Conservation (phyloP, 2,797 vertebrate species). For the Dermochelys coriacea region DNA sequence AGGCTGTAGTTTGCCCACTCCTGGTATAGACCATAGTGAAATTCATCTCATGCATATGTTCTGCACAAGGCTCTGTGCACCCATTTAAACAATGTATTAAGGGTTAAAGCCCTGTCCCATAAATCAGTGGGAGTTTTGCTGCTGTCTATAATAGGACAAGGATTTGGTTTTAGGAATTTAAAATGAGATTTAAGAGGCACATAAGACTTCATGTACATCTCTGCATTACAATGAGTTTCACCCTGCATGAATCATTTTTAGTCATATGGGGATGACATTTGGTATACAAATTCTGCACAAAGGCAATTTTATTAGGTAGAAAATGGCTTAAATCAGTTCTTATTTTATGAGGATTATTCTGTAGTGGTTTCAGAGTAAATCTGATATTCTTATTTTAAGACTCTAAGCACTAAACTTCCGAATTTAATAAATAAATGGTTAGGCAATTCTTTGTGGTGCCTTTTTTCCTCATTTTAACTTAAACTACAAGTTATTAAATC, state of each 20-base stretch:
- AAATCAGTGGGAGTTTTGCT: background rate
- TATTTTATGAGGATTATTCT: too few species aligned
- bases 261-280: rapidly evolving
- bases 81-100: background rate
- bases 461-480: background rate
- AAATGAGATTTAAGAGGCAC: background rate
- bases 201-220: background rate
- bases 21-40: rapidly evolving
- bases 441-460: background rate
- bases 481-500: background rate
- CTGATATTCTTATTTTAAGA: background rate
- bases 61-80: background rate
- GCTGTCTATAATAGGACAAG: background rate
- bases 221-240: rapidly evolving
- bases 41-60: background rate
- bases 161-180: background rate
- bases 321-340: rapidly evolving
- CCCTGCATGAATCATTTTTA: background rate
- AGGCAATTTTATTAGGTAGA: rapidly evolving
- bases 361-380: background rate
- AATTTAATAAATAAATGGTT: background rate
- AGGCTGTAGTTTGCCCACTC: too few species aligned
- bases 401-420: background rate
- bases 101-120: too few species aligned
- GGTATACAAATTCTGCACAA: background rate